These are phyloP conservation scores for Merodon equestris DNA, from an alignment of 2,888 invertebrate species.

Conservation along the genomic window DNA sequence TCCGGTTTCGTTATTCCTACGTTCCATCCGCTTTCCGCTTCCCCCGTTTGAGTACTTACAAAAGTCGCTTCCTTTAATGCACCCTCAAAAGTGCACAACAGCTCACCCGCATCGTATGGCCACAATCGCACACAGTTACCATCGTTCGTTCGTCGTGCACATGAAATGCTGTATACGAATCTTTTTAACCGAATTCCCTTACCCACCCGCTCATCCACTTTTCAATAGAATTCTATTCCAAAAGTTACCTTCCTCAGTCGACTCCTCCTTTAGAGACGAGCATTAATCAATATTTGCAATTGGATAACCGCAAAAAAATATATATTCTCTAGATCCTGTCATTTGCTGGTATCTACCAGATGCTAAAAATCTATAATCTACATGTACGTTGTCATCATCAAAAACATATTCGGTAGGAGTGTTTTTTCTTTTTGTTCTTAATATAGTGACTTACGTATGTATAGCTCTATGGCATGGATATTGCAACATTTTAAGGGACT, in stretches of 20 bases:
- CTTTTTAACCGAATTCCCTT: conserved; percentile 21
- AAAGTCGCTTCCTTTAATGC: conserved; percentile 2
- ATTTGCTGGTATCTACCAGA: too few relatives aligned
- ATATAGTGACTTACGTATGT: too few relatives aligned
- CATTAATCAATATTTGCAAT: conserved; percentile 39
- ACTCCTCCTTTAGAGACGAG: background rate
- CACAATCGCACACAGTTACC: background rate
- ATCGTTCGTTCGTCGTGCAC: background rate
- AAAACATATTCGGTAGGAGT: conserved; percentile 1
- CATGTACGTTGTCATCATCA: conserved; percentile 8
- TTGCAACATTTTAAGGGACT: too few relatives aligned
- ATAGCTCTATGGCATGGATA: too few relatives aligned
- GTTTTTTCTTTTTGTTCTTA: too few relatives aligned
- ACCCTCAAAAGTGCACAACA: conserved; percentile 13
- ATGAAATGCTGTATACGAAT: background rate
- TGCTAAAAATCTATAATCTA: too few relatives aligned
- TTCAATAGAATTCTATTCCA: background rate
- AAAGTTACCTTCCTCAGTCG: conserved; percentile 26
- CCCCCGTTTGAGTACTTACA: conserved; percentile 13
- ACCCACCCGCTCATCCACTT: background rate
- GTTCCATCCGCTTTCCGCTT: background rate
- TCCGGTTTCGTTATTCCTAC: conserved; percentile 16
- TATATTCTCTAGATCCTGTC: too few relatives aligned
- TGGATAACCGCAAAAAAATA: conserved; percentile 2
- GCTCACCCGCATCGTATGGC: background rate